Conservation (phyloP, 1,140 invertebrate genomes). For the Heliconius himera region DNA sequence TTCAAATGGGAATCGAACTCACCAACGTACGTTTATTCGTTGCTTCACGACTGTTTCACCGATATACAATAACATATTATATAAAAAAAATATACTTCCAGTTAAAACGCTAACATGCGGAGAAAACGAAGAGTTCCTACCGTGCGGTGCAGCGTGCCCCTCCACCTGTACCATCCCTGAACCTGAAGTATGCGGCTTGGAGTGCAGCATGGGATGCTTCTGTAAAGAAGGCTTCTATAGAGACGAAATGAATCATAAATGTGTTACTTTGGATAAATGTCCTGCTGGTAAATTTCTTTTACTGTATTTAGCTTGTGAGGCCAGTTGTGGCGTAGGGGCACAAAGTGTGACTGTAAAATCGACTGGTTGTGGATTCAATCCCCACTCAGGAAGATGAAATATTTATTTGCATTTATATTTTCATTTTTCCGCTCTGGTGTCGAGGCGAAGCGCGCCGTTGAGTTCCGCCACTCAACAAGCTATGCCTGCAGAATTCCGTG, state of each 20-base stretch:
- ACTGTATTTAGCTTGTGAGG: too few species aligned
- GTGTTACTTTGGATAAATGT: slow-evolving; percentile 66
- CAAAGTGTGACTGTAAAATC: too few species aligned
- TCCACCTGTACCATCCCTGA: slow-evolving; percentile 62
- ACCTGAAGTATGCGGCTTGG: slow-evolving; percentile 51
- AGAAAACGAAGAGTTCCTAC: slow-evolving; percentile 63
- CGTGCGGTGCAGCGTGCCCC: slow-evolving; percentile 64
- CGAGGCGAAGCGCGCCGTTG: too few species aligned
- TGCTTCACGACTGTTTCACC: neutral
- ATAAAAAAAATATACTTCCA: slow-evolving; percentile 15
- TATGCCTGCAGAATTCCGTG: too few species aligned
- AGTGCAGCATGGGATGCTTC: slow-evolving; percentile 72
- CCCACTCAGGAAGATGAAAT: too few species aligned
- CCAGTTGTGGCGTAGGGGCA: too few species aligned
- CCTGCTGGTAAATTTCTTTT: slow-evolving; percentile 27
- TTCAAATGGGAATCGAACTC: too few species aligned
- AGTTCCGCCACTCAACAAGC: too few species aligned
- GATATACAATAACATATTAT: neutral
- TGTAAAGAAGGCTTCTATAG: slow-evolving; percentile 67
- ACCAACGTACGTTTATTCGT: too few species aligned
- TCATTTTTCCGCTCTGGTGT: too few species aligned
- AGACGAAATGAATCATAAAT: slow-evolving; percentile 55
- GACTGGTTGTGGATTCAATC: too few species aligned
- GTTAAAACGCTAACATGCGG: slow-evolving; percentile 50
- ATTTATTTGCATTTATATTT: too few species aligned